Evolutionary conservation across 1,140 invertebrate genomes (phyloP).

Genomic region (Sipha flava): DNA sequence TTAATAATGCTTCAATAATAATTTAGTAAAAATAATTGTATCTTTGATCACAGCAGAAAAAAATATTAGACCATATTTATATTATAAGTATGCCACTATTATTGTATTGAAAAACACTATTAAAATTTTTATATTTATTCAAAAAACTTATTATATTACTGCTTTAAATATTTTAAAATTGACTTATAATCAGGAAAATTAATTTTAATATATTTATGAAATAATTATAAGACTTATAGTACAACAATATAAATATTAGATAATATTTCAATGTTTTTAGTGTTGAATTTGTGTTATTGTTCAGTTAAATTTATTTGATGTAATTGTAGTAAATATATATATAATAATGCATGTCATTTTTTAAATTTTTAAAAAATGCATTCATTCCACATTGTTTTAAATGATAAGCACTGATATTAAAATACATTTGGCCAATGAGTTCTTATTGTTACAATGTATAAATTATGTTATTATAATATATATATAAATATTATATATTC

Average conservation of each 20-base stretch:
- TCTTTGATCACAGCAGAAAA: too few species aligned
- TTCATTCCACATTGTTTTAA: background rate
- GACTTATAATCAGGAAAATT: background rate
- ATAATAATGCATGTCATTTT: background rate
- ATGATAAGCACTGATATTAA: background rate
- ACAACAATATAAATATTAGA: background rate
- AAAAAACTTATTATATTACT: background rate
- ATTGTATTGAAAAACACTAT: background rate
- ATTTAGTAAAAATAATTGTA: too few species aligned
- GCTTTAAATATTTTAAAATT: background rate
- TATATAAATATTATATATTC: background rate
- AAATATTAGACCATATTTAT: too few species aligned
- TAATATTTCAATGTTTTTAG: background rate
- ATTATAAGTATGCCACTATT: too few species aligned
- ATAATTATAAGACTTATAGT: background rate
- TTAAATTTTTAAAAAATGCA: background rate
- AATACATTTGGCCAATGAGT: background rate
- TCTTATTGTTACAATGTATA: slow-evolving; percentile 15
- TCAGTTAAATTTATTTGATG: background rate
- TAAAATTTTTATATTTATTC: background rate
- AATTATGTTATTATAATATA: background rate
- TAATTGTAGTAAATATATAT: background rate
- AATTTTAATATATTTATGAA: background rate
- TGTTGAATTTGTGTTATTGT: background rate
- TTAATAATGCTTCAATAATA: too few species aligned